Percentiles rank a stretch among this genome's conserved stretches.
Evolutionary conservation across 2,113 vertebrate species (phyloP).

Genomic region (Nematolebias whitei): DNA sequence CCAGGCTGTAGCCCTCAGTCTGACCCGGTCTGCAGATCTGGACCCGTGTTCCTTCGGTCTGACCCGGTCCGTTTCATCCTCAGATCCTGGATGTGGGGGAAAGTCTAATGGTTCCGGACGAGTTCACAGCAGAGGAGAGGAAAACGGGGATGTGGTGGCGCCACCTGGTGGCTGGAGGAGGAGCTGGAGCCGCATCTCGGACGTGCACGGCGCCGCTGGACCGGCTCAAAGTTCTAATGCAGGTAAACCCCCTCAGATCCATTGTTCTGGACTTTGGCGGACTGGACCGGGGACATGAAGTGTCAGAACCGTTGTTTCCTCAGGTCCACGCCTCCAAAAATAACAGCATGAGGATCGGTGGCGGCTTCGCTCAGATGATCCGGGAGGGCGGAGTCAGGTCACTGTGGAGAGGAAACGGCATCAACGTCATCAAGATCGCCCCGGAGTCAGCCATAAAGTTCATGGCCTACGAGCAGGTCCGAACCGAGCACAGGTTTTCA

Average conservation of each 20-base stretch:
- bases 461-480: conserved; percentile 97
- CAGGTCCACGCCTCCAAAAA: conserved; percentile 93
- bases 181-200: conserved; percentile 91
- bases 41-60: background rate
- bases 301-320: background rate
- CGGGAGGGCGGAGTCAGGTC: conserved; percentile 89
- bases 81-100: conserved; percentile 98
- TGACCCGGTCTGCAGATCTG: too few relatives aligned
- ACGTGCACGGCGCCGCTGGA: conserved; percentile 95
- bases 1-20: too few relatives aligned
- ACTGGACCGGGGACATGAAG: background rate
- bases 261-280: background rate
- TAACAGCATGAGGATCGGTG: conserved; percentile 90
- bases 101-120: conserved; percentile 92
- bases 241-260: conserved; percentile 77
- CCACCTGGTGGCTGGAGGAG: conserved; percentile 94
- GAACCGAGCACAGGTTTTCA: background rate
- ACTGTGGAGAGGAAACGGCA: conserved; percentile 94
- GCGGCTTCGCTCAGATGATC: conserved; percentile 93
- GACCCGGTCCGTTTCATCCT: background rate
- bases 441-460: conserved; percentile 97
- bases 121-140: conserved; percentile 95
- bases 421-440: conserved; percentile 96
- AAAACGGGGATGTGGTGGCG: conserved; percentile 97
- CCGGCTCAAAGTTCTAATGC: conserved; percentile 96